phyloP scores from a whole-genome alignment of 2,888 invertebrate genomes.

The Cosmopolites sordidus region DNA sequence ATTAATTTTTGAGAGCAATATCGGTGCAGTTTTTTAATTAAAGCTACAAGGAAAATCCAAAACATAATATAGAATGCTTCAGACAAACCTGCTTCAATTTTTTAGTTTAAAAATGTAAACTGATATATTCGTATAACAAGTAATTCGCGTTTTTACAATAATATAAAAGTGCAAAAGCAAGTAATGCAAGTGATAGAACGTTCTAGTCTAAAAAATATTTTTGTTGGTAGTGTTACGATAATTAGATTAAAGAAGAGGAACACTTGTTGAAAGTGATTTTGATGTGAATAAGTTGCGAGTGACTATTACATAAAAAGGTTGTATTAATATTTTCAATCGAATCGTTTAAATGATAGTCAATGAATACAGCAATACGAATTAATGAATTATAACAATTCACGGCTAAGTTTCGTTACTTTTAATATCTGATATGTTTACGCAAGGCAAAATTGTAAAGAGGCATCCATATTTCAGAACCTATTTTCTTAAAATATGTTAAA shows the following conservation, averaged over 20 bases:
- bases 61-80: background rate
- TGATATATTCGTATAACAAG: background rate
- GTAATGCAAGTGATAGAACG: conserved; percentile 12
- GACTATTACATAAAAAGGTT: conserved; percentile 11
- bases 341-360: conserved; percentile 26
- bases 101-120: background rate
- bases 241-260: background rate
- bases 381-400: conserved; percentile 5
- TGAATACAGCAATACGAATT: conserved; percentile 29
- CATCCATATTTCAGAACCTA: background rate
- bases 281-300: conserved; percentile 3
- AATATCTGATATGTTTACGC: background rate
- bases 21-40: no score
- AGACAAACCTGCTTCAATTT: background rate
- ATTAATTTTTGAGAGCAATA: no score
- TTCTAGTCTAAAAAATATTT: conserved; percentile 9
- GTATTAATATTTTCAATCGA: conserved; percentile 11
- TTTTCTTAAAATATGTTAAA: no score
- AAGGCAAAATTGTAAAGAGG: background rate
- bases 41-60: no score
- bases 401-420: conserved; percentile 3
- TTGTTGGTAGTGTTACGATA: conserved; percentile 5
- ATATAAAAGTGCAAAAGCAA: conserved; percentile 5
- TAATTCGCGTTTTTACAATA: conserved; percentile 2
- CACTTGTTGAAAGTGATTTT: background rate